A percentile compares a stretch with the other conserved stretches of the same genome.
Conservation (phyloP, 2,113 vertebrate genomes). For the Plestiodon gilberti region DNA sequence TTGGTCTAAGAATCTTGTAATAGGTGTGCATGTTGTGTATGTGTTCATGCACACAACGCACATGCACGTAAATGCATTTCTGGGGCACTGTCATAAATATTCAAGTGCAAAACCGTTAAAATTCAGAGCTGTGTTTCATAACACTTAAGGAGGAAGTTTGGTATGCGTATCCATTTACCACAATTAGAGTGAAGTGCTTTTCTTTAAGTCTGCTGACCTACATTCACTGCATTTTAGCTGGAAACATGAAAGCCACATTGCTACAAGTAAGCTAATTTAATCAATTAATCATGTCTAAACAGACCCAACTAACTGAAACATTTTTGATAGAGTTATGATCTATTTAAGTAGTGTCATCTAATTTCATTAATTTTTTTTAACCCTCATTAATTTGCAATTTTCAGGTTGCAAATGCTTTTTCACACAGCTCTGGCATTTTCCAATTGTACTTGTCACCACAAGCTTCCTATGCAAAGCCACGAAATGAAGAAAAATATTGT, state of each 20-base stretch:
- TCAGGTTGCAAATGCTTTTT: slow-evolving; percentile 34
- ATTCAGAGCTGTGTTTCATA: slow-evolving; percentile 7
- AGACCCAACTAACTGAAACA: slow-evolving; percentile 36
- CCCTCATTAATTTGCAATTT: slow-evolving; percentile 60
- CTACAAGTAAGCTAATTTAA: slow-evolving; percentile 35
- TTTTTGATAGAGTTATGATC: slow-evolving; percentile 44
- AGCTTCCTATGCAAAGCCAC: neutral
- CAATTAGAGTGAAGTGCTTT: neutral
- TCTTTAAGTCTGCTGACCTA: slow-evolving; percentile 19
- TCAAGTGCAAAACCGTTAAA: neutral
- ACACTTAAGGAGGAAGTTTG: neutral
- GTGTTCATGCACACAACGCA: neutral
- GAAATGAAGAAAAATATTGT: slow-evolving; percentile 17
- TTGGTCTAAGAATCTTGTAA: neutral
- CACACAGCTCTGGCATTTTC: slow-evolving; percentile 21
- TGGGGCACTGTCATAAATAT: neutral
- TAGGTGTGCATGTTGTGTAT: no score
- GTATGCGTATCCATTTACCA: slow-evolving; percentile 19
- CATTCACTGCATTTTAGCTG: slow-evolving; percentile 31
- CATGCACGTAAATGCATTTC: neutral
- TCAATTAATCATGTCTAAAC: slow-evolving; percentile 54
- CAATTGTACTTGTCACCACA: slow-evolving; percentile 13
- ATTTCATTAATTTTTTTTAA: slow-evolving; percentile 59
- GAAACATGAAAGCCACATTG: slow-evolving; percentile 25
- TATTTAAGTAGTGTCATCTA: slow-evolving; percentile 54